Evolutionary conservation across 2,113 vertebrate species (phyloP).

Genomic region (Corythoichthys intestinalis): DNA sequence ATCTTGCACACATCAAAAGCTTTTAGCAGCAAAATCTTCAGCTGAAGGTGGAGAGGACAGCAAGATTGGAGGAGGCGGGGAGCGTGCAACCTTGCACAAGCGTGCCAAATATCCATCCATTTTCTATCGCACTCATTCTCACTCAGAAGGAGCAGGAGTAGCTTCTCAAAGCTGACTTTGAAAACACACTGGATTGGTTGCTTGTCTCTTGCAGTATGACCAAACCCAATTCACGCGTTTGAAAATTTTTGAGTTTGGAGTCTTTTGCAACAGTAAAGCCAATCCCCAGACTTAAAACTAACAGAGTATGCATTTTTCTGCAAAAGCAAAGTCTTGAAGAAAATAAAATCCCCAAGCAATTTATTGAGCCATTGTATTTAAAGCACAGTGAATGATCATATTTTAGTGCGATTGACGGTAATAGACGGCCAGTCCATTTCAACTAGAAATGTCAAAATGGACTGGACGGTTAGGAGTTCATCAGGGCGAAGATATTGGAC

Average conservation of each 20-base stretch:
- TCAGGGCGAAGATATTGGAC: no score
- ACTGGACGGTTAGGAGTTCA: no score
- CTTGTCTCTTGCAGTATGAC: neutral
- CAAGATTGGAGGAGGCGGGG: neutral
- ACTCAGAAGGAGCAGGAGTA: neutral
- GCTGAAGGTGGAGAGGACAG: slow-evolving; percentile 27
- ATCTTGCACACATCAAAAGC: neutral
- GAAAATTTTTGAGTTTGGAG: neutral
- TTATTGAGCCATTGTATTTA: no score
- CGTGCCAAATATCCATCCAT: neutral
- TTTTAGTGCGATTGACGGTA: no score
- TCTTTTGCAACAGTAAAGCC: neutral
- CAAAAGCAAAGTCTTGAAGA: no score
- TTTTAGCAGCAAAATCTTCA: neutral
- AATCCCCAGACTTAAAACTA: no score
- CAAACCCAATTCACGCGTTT: neutral
- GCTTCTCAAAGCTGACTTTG: neutral
- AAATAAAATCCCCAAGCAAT: no score
- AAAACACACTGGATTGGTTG: neutral
- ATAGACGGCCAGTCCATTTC: no score
- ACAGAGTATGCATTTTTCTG: no score
- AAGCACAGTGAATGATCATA: no score
- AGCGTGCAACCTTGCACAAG: slow-evolving; percentile 47
- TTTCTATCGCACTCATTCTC: neutral
- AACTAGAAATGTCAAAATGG: no score